Evolutionary conservation across 2,888 invertebrate genomes (phyloP), one percentile per base, ranked within the genome.

Genomic region (Drosophila neonasuta): DNA sequence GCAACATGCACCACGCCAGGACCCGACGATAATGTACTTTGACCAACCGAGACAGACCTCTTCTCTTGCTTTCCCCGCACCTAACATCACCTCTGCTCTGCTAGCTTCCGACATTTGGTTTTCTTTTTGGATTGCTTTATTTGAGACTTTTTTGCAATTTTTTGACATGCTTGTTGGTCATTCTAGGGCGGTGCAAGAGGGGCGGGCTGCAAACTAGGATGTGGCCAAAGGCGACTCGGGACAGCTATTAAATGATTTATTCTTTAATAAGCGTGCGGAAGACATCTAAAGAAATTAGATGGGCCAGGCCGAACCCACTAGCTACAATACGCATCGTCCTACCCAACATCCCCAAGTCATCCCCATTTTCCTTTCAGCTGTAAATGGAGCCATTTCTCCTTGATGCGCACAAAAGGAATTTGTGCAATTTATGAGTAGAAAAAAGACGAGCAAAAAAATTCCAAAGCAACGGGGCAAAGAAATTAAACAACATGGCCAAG

Each of bases 241-340:
- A 10, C 51, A 36, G 57, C 48, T 68, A 68, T 77, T 76, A 80
- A 78, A 86, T 83, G 83, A 87, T 83, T 83, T 83, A 83, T 87
- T 66, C 83, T 78, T 86, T 83, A 83, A 83, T 83, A 87, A 83
- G 83, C 86, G 84, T 80, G 78, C 74, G 64, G 55, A 71, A 72
- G 87, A 87, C 86, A 86, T 76, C 71, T 59, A 68, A 72, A 80
- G 84, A 83, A 83, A 86, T 82, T 85, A 79, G 77, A 82, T 70
- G 77, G 71, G 80, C 68, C 68, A 46, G 36, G 52, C 50, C 36
- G 34, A 39, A 32, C 10, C 45, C 36, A 32, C 45, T 20, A 48
- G 24, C 32, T 34, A 20, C 24, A 56, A 55, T 24, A 30, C 49
- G 24, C 20, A 4, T 8, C 1, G 41, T 9, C 24, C 9, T 4